Evolutionary conservation across 2,113 vertebrate genomes (phyloP), one percentile per base, ranked within the genome.

Genomic region (Ranitomeya variabilis): DNA sequence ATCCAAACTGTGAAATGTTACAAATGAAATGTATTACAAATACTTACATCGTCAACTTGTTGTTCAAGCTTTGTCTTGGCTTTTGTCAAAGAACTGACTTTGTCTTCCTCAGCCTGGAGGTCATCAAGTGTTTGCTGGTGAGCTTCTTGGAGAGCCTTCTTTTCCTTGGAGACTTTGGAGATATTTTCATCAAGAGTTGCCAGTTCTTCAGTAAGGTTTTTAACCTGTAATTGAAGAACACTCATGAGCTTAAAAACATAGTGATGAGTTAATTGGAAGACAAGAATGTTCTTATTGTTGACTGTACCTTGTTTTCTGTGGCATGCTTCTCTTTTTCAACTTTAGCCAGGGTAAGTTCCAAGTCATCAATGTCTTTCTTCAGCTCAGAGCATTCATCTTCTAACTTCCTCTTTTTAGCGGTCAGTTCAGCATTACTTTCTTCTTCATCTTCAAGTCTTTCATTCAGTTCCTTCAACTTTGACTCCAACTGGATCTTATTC

Each of bases 291-390:
- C 21, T 83, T 6, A n/a, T 37, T 37, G 23, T 37, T 82, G 16
- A 37, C 10, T 59, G 1, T 86, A 95, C 95, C 95, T 97, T 97
- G 91, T 96, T 97, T 87, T 97, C 96, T 0, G 95, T 93, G 9
- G 96, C 95, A 4, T 97, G 96, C 51, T 96, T 97, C 90, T 96
- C 96, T 91, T 96, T 97, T 86, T 97, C 96, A 23, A 96, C 96
- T 89, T 96, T 96, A 91, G 93, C 93, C 62, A 96, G 80, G 12
- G 94, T 96, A 52, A 96, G 91, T 82, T 96, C 95, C 13, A 97
- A 92, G 90, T 97, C 95, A 88, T 97, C 96, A 4, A 96, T 96
- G 52, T 97, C 96, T 86, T 95, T 95, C 90, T 97, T 97, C 11
- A 97, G 92, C 74, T 96, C 95, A 2, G 95, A 95, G 13, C 95